phyloP scores from a whole-genome alignment of 2,888 invertebrate genomes.

The Catocala nupta region DNA sequence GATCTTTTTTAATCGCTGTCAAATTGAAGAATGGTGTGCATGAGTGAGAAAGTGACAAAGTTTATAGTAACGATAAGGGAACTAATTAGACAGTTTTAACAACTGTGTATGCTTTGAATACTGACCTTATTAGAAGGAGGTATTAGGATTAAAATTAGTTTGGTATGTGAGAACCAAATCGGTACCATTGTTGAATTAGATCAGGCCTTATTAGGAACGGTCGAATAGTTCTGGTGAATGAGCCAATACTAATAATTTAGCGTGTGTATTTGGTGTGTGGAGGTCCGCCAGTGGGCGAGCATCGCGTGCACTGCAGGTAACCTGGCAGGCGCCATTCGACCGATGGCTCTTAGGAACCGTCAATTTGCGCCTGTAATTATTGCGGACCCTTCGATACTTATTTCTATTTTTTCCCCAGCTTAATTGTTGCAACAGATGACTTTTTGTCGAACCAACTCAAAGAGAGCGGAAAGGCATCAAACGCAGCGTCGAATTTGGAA shows the following conservation, averaged over 20 bases:
- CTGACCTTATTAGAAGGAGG: no score
- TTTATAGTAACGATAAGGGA: no score
- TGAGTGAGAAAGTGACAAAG: no score
- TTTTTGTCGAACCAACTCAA: conserved; percentile 87
- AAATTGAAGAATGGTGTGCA: no score
- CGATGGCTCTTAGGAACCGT: conserved; percentile 82
- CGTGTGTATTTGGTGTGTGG: conserved; percentile 32
- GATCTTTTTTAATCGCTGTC: no score
- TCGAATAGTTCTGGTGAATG: conserved; percentile 31
- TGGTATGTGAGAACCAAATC: background rate
- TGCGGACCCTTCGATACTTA: conserved; percentile 87
- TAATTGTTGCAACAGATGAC: conserved; percentile 88
- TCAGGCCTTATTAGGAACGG: conserved; percentile 25
- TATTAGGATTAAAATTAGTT: no score
- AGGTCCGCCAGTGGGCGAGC: conserved; percentile 57
- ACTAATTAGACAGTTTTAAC: no score
- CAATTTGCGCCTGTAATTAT: conserved; percentile 87
- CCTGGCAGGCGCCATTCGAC: conserved; percentile 80
- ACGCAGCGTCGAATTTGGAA: conserved; percentile 87
- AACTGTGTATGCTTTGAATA: no score
- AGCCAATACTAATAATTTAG: conserved; percentile 37
- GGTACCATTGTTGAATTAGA: conserved; percentile 19
- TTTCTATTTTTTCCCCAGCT: conserved; percentile 84
- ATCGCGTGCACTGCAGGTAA: conserved; percentile 79
- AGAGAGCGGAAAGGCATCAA: conserved; percentile 88